Percentiles rank a stretch among this genome's conserved stretches.
These are phyloP conservation scores for Campoletis raptor DNA, from an alignment of 2,888 invertebrate genomes.

Conservation along the genomic window DNA sequence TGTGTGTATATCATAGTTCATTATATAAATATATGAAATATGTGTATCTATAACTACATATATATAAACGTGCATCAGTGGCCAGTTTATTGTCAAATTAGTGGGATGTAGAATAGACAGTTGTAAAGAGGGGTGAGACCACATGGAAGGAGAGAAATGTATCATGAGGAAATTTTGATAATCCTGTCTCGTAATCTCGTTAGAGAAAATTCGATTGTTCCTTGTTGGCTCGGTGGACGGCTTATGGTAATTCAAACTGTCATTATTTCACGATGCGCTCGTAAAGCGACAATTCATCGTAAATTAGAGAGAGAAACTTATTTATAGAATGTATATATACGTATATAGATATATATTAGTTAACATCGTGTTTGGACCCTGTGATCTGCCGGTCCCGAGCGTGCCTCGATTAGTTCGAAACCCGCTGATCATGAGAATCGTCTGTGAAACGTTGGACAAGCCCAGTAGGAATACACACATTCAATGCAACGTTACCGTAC, in stretches of 20 bases:
- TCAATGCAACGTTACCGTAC: conserved; percentile 1
- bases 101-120: conserved; percentile 31
- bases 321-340: conserved; percentile 9
- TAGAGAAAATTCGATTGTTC: conserved; percentile 52
- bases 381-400: conserved; percentile 50
- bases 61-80: neutral
- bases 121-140: conserved; percentile 28
- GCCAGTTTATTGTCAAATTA: conserved; percentile 41
- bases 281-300: conserved; percentile 26
- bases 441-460: conserved; percentile 38
- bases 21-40: neutral
- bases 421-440: conserved; percentile 35
- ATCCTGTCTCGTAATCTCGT: conserved; percentile 42
- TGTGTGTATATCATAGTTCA: neutral
- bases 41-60: neutral
- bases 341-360: neutral
- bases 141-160: conserved; percentile 8
- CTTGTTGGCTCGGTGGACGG: conserved; percentile 46
- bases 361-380: conserved; percentile 3
- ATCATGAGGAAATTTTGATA: conserved; percentile 48
- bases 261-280: conserved; percentile 40
- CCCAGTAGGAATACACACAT: conserved; percentile 52
- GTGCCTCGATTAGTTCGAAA: conserved; percentile 53
- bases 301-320: conserved; percentile 20
- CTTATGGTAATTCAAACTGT: conserved; percentile 56